These are phyloP conservation scores for Hydraecia micacea DNA, from an alignment of 2,888 invertebrate genomes.

Conservation along the genomic window DNA sequence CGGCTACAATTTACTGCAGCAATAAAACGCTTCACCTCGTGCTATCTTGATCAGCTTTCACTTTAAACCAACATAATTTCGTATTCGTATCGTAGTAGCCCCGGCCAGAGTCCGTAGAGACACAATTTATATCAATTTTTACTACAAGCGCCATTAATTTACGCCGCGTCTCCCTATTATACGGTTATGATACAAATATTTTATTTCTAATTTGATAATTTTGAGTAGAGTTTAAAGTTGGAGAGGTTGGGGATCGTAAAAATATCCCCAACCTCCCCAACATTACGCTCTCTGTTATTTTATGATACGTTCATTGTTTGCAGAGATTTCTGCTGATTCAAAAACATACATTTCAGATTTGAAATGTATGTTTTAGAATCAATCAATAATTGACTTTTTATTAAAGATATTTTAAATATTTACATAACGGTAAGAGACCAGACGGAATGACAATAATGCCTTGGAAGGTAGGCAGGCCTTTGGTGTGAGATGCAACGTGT, in stretches of 20 bases:
- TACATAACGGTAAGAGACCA: too few relatives aligned
- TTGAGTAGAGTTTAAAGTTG: conserved; percentile 1
- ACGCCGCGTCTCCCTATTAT: conserved; percentile 61
- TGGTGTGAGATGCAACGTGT: too few relatives aligned
- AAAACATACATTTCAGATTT: too few relatives aligned
- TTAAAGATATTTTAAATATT: too few relatives aligned
- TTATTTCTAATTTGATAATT: conserved; percentile 40
- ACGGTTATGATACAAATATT: conserved; percentile 60
- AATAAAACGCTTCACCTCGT: conserved; percentile 31
- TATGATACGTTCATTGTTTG: not conserved
- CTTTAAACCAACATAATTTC: conserved; percentile 39
- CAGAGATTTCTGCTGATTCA: not conserved
- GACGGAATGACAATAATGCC: too few relatives aligned
- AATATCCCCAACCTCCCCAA: not conserved
- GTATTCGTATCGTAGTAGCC: conserved; percentile 48
- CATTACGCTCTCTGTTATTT: not conserved
- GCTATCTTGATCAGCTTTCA: conserved; percentile 49
- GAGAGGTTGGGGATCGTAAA: not conserved
- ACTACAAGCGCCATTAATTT: conserved; percentile 65
- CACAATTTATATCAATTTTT: conserved; percentile 71
- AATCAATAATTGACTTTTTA: too few relatives aligned
- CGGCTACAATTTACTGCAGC: conserved; percentile 25
- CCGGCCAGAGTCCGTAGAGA: conserved; percentile 57
- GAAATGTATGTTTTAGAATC: not conserved
- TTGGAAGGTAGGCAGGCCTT: too few relatives aligned